Conservation (phyloP, 2,113 vertebrate species). For the Hydrolagus affinis region DNA sequence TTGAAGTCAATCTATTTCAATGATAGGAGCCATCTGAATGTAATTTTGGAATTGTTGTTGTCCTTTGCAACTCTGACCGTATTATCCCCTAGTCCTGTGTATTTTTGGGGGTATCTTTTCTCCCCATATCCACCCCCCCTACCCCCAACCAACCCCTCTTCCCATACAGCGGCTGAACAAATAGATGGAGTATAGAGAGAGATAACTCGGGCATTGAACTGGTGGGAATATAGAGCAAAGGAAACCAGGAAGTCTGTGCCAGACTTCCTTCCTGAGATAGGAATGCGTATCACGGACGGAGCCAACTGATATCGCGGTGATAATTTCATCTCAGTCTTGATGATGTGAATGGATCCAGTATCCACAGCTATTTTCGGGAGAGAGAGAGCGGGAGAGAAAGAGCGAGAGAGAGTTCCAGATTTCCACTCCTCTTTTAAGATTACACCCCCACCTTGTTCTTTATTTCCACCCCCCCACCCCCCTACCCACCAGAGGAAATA, state of each 20-base stretch:
- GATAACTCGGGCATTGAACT: background rate
- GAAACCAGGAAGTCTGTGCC: background rate
- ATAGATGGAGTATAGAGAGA: background rate
- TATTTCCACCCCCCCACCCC: background rate
- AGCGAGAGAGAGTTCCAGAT: background rate
- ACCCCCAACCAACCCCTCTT: too few relatives aligned
- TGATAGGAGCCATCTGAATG: too few relatives aligned
- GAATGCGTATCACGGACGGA: background rate
- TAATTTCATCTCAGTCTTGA: background rate
- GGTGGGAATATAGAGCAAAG: background rate
- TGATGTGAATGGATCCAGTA: background rate
- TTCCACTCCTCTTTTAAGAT: too few relatives aligned
- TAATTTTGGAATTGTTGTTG: too few relatives aligned
- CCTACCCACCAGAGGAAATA: background rate
- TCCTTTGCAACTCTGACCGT: too few relatives aligned
- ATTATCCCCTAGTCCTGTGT: too few relatives aligned
- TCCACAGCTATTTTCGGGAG: background rate
- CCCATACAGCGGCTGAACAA: too few relatives aligned
- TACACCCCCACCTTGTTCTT: background rate
- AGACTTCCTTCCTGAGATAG: background rate
- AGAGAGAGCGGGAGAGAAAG: background rate
- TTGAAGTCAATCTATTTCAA: too few relatives aligned
- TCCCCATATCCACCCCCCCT: too few relatives aligned
- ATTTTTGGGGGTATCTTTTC: too few relatives aligned
- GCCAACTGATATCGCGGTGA: background rate